phyloP scores from a whole-genome alignment of 1,140 invertebrate species.

The Diorhabda elongata region DNA sequence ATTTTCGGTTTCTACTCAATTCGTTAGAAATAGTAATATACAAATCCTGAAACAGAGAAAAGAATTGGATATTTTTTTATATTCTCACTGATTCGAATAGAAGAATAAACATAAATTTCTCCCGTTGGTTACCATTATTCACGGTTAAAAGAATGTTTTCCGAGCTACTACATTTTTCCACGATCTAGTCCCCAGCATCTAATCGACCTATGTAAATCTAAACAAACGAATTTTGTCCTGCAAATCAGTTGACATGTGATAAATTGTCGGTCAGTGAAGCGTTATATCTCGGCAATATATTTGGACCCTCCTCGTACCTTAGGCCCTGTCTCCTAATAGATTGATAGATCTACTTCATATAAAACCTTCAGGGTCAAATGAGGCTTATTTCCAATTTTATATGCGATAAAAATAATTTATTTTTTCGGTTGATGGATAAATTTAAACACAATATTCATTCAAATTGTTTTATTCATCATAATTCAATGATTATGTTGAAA shows the following conservation, averaged over 20 bases:
- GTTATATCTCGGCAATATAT: slow-evolving; percentile 2
- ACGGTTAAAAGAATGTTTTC: too few species aligned
- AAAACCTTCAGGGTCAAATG: background rate
- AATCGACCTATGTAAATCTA: slow-evolving; percentile 2
- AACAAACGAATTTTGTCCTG: slow-evolving; percentile 1
- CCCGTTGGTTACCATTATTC: too few species aligned
- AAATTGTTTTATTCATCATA: too few species aligned
- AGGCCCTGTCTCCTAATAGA: background rate
- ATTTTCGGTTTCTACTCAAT: too few species aligned
- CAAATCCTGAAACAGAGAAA: too few species aligned
- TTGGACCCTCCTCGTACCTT: background rate
- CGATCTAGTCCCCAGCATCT: background rate
- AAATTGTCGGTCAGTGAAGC: background rate
- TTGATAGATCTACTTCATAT: background rate
- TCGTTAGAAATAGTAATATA: too few species aligned
- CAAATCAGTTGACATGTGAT: background rate
- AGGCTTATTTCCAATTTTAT: slow-evolving; percentile 1
- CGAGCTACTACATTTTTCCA: background rate
- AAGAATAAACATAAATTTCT: too few species aligned
- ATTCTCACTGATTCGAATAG: too few species aligned
- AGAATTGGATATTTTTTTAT: too few species aligned
- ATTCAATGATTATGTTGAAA: too few species aligned
- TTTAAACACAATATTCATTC: too few species aligned
- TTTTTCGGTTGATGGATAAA: background rate
- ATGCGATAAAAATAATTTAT: background rate